These are phyloP conservation scores for Hassar affinis DNA, from an alignment of 2,113 vertebrate genomes.

Conservation along the genomic window DNA sequence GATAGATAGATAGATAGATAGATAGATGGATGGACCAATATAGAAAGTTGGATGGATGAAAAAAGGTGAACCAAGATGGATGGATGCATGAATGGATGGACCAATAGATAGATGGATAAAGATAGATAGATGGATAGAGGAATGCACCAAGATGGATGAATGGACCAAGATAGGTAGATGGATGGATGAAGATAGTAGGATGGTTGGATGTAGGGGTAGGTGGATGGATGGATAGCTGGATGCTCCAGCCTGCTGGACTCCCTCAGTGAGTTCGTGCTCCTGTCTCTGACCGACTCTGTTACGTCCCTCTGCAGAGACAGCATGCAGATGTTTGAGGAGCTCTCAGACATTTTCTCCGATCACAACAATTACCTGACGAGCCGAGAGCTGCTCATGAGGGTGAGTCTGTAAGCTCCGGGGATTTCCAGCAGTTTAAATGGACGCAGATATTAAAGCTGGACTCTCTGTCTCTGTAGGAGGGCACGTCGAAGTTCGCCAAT, in stretches of 20 bases:
- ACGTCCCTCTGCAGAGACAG: constrained; percentile 73
- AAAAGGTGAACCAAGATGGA: too few relatives aligned
- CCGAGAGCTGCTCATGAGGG: constrained; percentile 92
- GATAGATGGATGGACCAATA: too few relatives aligned
- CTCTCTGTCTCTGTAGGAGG: constrained; percentile 75
- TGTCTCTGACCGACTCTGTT: background rate
- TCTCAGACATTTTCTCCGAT: constrained; percentile 93
- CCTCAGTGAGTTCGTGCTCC: background rate
- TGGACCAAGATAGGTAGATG: too few relatives aligned
- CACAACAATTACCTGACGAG: constrained; percentile 92
- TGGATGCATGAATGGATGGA: too few relatives aligned
- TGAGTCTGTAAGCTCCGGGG: constrained; percentile 55
- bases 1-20: too few relatives aligned
- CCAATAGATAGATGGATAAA: too few relatives aligned
- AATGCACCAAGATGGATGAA: too few relatives aligned
- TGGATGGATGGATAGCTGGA: background rate
- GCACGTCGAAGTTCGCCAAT: constrained; percentile 94
- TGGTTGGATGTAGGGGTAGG: too few relatives aligned
- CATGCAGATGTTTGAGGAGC: constrained; percentile 88
- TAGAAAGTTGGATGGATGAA: too few relatives aligned
- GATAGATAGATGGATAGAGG: too few relatives aligned
- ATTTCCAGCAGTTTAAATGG: background rate
- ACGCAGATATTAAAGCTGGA: background rate
- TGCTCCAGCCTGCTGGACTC: background rate
- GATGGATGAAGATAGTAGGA: too few relatives aligned